Evolutionary conservation across 35 echinoderm and acorn worm species (phyloP).

Genomic region (Holothuria glaberrima): DNA sequence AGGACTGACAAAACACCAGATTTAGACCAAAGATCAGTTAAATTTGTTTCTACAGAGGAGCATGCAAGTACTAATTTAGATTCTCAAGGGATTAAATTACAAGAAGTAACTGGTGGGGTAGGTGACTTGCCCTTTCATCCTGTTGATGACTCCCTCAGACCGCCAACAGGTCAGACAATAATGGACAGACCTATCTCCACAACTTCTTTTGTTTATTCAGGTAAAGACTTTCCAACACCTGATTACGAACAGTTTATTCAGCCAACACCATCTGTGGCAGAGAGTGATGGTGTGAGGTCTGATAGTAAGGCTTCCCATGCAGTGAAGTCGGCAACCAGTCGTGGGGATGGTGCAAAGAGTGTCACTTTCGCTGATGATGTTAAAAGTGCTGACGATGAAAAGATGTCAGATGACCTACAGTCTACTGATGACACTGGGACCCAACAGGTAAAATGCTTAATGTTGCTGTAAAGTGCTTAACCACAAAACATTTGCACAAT

Average conservation of each 20-base stretch:
- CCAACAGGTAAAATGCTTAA: background rate
- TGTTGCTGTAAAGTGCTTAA: too few species aligned
- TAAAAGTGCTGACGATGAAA: conserved; percentile 34
- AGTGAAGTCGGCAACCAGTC: conserved; percentile 26
- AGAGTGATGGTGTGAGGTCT: conserved; percentile 37
- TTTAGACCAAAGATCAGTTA: too few species aligned
- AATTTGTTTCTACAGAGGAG: too few species aligned
- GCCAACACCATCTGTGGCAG: conserved; percentile 48
- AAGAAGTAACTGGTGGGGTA: background rate
- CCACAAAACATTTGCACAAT: too few species aligned
- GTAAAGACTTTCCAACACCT: conserved; percentile 83
- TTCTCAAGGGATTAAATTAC: background rate
- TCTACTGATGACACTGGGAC: background rate
- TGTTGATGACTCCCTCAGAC: background rate
- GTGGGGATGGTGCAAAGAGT: conserved; percentile 83
- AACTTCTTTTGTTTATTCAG: conserved; percentile 61
- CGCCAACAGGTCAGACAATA: background rate
- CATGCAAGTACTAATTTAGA: too few species aligned
- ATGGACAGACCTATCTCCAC: conserved; percentile 7
- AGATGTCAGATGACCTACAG: background rate
- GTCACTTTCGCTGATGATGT: conserved; percentile 90
- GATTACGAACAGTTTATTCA: conserved; percentile 68
- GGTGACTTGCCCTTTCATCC: background rate
- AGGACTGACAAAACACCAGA: too few species aligned
- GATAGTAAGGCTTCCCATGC: conserved; percentile 13